Evolutionary conservation across 2,113 vertebrate species (phyloP).

Genomic region (Melospiza melodia): DNA sequence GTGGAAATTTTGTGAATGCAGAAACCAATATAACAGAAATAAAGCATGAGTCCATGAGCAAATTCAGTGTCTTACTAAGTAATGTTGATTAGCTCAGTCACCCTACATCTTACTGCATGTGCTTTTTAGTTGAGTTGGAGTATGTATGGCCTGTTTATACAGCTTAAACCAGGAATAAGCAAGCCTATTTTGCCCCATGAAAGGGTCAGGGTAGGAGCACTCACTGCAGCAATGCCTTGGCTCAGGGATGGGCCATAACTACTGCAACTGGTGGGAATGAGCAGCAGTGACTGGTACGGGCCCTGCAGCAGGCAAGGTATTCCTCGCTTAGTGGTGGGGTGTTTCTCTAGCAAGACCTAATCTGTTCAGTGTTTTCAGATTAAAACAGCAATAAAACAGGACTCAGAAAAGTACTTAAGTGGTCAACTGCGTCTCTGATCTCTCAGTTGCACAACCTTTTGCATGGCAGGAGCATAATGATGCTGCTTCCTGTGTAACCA

Average conservation of each 20-base stretch:
- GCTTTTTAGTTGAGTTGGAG: not conserved
- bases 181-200: not conserved
- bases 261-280: not conserved
- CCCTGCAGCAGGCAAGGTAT: not conserved
- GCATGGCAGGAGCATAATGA: not conserved
- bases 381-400: not conserved
- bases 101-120: not conserved
- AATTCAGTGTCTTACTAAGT: not conserved
- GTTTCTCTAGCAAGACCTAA: not conserved
- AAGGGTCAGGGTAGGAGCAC: not conserved
- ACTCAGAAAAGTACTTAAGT: not conserved
- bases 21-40: not conserved
- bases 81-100: not conserved
- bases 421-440: not conserved
- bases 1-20: not conserved
- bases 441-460: not conserved
- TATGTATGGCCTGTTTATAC: not conserved
- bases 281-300: not conserved
- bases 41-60: not conserved
- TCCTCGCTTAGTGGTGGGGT: not conserved
- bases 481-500: not conserved
- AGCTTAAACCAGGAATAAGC: not conserved
- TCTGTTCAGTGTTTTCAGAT: not conserved
- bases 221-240: not conserved
- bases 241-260: not conserved